These are phyloP conservation scores for Cossypha polioptera DNA, from an alignment of 2,797 vertebrate species.

Conservation along the genomic window DNA sequence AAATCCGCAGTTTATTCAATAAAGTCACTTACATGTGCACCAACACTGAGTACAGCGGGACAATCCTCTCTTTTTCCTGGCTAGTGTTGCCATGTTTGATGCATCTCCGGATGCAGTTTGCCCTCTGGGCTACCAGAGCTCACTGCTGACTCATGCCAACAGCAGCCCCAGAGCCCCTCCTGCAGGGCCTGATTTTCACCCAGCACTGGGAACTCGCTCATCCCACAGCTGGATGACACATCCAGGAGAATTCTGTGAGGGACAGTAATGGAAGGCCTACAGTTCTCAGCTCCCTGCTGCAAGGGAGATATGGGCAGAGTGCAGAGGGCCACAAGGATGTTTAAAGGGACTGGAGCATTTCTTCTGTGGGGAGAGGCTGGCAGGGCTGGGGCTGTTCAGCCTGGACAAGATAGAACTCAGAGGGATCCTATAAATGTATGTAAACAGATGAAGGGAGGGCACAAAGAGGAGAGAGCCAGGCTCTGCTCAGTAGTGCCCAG, in stretches of 20 bases:
- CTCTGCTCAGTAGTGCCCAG: background rate
- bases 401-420: background rate
- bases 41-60: background rate
- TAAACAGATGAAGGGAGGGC: rapidly evolving
- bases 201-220: background rate
- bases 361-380: background rate
- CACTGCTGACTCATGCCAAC: background rate
- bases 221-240: background rate
- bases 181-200: background rate
- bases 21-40: background rate
- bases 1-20: background rate
- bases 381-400: background rate
- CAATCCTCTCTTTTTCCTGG: background rate
- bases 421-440: background rate
- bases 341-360: background rate
- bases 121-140: background rate
- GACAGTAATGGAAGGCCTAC: background rate
- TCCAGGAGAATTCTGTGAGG: background rate
- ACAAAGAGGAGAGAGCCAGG: background rate
- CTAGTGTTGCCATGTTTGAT: background rate
- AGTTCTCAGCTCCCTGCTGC: background rate
- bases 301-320: background rate
- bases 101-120: background rate
- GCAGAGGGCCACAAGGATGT: background rate
- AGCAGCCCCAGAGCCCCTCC: background rate